These are phyloP conservation scores for Drosophila chauvacae DNA, from an alignment of 1,140 invertebrate genomes.

Conservation along the genomic window DNA sequence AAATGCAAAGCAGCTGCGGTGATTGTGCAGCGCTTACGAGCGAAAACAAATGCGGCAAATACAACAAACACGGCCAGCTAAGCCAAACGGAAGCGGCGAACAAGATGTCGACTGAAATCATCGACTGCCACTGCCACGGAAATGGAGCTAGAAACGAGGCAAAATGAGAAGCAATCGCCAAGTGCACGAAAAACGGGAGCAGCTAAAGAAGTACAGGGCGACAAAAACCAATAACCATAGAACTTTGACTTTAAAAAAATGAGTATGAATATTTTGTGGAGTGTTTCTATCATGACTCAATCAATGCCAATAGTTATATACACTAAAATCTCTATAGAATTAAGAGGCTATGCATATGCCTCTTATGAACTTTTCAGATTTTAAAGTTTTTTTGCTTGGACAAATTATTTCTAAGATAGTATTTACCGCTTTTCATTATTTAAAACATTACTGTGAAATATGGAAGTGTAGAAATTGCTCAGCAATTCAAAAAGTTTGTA, in stretches of 20 bases:
- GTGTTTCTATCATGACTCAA: neutral
- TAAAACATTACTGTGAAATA: neutral
- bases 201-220: neutral
- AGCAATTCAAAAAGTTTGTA: neutral
- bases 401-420: too few species aligned
- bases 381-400: neutral
- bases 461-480: neutral
- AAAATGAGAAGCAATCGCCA: conserved; percentile 68
- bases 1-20: conserved; percentile 79
- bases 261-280: neutral
- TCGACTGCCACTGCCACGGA: conserved; percentile 68
- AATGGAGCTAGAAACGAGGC: conserved; percentile 59
- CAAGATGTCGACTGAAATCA: conserved; percentile 80
- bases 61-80: conserved; percentile 11
- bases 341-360: too few species aligned
- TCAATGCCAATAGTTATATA: neutral
- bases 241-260: neutral
- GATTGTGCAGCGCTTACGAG: conserved; percentile 60
- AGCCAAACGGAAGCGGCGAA: conserved; percentile 53
- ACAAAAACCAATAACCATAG: neutral
- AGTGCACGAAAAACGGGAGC: conserved; percentile 23
- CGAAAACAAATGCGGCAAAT: conserved; percentile 28
- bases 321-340: neutral
- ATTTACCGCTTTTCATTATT: neutral
- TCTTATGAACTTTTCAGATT: rapidly evolving